Conservation (phyloP, 2,888 invertebrate genomes). For the Slavum lentiscoides region DNA sequence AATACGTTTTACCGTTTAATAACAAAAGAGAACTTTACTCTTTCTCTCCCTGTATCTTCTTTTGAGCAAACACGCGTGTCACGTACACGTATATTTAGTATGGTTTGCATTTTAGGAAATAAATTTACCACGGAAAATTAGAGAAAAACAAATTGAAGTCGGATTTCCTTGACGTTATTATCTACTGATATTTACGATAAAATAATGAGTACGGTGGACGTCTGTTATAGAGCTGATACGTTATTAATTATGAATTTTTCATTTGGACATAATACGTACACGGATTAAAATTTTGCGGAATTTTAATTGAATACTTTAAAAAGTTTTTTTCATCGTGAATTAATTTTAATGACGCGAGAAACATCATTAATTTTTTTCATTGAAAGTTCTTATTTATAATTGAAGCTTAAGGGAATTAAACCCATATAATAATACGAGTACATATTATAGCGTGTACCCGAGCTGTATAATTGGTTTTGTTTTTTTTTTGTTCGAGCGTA, state of each 20-base stretch:
- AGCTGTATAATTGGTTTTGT: not conserved
- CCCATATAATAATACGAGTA: not conserved
- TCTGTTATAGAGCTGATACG: no score
- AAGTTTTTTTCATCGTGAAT: slow-evolving; percentile 20
- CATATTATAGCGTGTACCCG: not conserved
- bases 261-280: not conserved
- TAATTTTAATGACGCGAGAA: slow-evolving; percentile 27
- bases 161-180: not conserved
- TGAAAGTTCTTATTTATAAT: not conserved
- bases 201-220: no score
- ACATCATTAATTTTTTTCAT: slow-evolving; percentile 20
- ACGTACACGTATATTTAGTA: not conserved
- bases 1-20: slow-evolving; percentile 44
- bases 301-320: slow-evolving; percentile 15
- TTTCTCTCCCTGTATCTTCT: not conserved
- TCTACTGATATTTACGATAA: no score
- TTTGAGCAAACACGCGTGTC: not conserved
- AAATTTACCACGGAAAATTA: slow-evolving; percentile 15
- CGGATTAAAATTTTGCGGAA: slow-evolving; percentile 6
- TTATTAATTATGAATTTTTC: not conserved
- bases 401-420: not conserved
- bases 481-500: no score
- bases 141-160: not conserved
- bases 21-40: not conserved
- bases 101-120: not conserved